These are phyloP conservation scores for Crotalus viridis DNA, from an alignment of 2,113 vertebrate genomes.

Conservation along the genomic window DNA sequence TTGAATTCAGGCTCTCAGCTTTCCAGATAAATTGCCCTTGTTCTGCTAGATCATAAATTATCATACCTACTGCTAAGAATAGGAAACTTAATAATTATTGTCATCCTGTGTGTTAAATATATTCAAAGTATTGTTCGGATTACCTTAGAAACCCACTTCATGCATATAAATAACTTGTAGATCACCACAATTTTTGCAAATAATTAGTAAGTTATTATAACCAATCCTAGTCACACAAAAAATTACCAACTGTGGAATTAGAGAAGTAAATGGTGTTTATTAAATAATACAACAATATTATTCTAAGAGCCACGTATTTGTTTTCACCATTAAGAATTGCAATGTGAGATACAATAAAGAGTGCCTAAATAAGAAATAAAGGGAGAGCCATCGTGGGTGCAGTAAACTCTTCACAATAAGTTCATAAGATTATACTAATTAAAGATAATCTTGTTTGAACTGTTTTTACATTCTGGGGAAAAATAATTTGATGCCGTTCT, in stretches of 20 bases:
- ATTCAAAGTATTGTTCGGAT: not conserved
- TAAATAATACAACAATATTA: constrained; percentile 62
- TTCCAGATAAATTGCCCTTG: not conserved
- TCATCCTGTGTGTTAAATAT: not conserved
- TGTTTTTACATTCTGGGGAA: constrained; percentile 72
- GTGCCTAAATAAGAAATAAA: constrained; percentile 68
- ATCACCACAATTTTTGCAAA: constrained; percentile 9
- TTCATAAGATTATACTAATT: constrained; percentile 79
- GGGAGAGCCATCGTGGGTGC: constrained; percentile 64
- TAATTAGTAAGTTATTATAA: constrained; percentile 35
- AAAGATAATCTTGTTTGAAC: constrained; percentile 80
- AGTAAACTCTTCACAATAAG: constrained; percentile 77
- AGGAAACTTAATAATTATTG: constrained; percentile 12
- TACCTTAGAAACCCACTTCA: constrained; percentile 45
- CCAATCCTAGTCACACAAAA: constrained; percentile 45
- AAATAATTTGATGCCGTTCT: constrained; percentile 75
- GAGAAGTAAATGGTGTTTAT: constrained; percentile 45
- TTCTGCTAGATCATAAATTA: not conserved
- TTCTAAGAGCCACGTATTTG: constrained; percentile 55
- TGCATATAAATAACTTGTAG: constrained; percentile 43
- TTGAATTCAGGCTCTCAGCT: no score
- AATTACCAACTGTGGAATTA: constrained; percentile 40
- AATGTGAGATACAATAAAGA: constrained; percentile 65
- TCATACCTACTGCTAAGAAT: not conserved
- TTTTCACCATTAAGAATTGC: constrained; percentile 69